Percentiles rank a stretch among this genome's conserved stretches.
These are phyloP conservation scores for Daptonema setosum DNA, from an alignment of 2,888 invertebrate species.

Conservation along the genomic window DNA sequence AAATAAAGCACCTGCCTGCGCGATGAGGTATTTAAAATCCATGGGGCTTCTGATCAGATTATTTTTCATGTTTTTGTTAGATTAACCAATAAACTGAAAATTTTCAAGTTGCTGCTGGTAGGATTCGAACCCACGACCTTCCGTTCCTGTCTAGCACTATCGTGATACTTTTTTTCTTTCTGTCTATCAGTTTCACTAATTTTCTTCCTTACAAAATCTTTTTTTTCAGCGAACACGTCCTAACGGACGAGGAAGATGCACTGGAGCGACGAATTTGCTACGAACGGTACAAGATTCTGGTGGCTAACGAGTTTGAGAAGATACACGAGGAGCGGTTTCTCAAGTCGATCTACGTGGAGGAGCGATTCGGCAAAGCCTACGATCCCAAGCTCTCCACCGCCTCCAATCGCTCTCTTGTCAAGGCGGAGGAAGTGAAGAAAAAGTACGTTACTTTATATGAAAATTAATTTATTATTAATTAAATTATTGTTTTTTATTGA, in stretches of 20 bases:
- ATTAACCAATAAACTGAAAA: too few relatives aligned
- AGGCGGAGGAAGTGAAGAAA: conserved; percentile 7
- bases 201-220: too few relatives aligned
- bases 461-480: too few relatives aligned
- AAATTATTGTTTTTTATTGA: neutral
- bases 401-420: neutral
- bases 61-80: too few relatives aligned
- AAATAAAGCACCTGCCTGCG: too few relatives aligned
- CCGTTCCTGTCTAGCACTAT: too few relatives aligned
- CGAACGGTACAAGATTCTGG: conserved; percentile 1
- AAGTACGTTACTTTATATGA: neutral
- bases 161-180: neutral
- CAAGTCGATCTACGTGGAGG: conserved; percentile 7
- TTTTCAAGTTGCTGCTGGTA: too few relatives aligned
- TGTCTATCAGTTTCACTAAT: neutral
- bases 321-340: conserved; percentile 5
- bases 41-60: too few relatives aligned
- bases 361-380: conserved; percentile 1
- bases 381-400: neutral
- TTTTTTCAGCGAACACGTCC: too few relatives aligned
- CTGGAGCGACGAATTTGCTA: neutral
- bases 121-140: too few relatives aligned
- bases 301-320: conserved; percentile 6
- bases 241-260: neutral
- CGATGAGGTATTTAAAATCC: too few relatives aligned